Conservation (phyloP, 2,888 invertebrate species). For the Gandaritis pyraliata region DNA sequence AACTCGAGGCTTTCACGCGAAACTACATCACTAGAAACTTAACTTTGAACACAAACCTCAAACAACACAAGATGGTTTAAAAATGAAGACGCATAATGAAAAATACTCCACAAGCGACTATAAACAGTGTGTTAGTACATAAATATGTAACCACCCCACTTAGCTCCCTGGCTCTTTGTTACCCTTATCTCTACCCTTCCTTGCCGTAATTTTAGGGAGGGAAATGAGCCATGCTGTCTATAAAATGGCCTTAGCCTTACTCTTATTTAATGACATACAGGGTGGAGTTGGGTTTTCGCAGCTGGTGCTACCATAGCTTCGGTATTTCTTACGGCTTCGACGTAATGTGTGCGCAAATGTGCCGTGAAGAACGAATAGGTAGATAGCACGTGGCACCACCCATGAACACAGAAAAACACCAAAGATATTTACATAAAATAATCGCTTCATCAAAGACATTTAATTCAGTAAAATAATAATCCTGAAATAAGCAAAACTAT, state of each 20-base stretch:
- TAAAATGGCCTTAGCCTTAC: slow-evolving; percentile 35
- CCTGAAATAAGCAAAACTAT: no score
- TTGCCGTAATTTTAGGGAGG: slow-evolving; percentile 47
- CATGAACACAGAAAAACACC: background rate
- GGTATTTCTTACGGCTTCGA: slow-evolving; percentile 10
- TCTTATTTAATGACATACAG: slow-evolving; percentile 33
- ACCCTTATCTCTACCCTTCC: slow-evolving; percentile 42
- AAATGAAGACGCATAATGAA: slow-evolving; percentile 15
- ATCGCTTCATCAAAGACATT: no score
- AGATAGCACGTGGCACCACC: background rate
- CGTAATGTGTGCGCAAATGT: slow-evolving; percentile 5
- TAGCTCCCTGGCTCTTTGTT: slow-evolving; percentile 43
- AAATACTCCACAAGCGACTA: slow-evolving; percentile 18
- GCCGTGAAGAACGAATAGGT: background rate
- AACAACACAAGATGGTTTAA: background rate
- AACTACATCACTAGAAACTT: no score
- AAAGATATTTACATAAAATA: no score
- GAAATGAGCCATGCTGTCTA: slow-evolving; percentile 46
- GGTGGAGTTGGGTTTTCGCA: slow-evolving; percentile 21
- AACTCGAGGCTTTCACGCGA: no score
- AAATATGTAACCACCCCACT: slow-evolving; percentile 44
- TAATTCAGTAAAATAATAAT: no score
- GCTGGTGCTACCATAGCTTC: slow-evolving; percentile 18
- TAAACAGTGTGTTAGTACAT: slow-evolving; percentile 39
- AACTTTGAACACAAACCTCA: background rate